Evolutionary conservation across 2,113 vertebrate genomes (phyloP).

Genomic region (Sorex fumeus): DNA sequence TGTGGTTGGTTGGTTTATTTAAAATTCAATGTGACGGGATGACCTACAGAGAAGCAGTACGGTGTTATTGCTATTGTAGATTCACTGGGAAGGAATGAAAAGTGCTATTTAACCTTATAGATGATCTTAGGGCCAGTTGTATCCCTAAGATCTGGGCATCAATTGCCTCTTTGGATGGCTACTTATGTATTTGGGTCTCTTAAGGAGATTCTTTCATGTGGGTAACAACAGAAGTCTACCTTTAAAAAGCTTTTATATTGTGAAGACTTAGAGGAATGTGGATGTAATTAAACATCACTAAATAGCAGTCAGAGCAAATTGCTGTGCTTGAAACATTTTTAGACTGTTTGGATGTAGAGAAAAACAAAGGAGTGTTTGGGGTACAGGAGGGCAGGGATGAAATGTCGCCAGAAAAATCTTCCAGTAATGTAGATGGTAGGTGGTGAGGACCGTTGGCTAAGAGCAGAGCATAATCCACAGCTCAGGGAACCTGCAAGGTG

Average conservation of each 20-base stretch:
- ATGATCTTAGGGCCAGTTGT: slow-evolving; percentile 17
- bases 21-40: slow-evolving; percentile 60
- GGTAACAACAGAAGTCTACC: slow-evolving; percentile 9
- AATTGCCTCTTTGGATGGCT: slow-evolving; percentile 31
- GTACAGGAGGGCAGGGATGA: background rate
- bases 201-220: slow-evolving; percentile 54
- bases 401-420: background rate
- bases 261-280: background rate
- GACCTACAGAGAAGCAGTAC: slow-evolving; percentile 59
- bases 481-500: background rate
- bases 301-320: slow-evolving; percentile 22
- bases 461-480: background rate
- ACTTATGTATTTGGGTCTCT: slow-evolving; percentile 53
- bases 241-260: slow-evolving; percentile 49
- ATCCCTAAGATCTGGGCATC: background rate
- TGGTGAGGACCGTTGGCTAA: background rate
- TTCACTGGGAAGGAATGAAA: slow-evolving; percentile 57
- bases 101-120: slow-evolving; percentile 52
- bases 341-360: background rate
- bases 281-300: slow-evolving; percentile 55
- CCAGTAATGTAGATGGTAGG: background rate
- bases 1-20: slow-evolving; percentile 59
- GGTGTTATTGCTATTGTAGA: slow-evolving; percentile 36
- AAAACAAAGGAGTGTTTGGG: background rate
- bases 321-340: background rate